Conservation (phyloP, 2,797 vertebrate genomes). For the Masticophis lateralis region DNA sequence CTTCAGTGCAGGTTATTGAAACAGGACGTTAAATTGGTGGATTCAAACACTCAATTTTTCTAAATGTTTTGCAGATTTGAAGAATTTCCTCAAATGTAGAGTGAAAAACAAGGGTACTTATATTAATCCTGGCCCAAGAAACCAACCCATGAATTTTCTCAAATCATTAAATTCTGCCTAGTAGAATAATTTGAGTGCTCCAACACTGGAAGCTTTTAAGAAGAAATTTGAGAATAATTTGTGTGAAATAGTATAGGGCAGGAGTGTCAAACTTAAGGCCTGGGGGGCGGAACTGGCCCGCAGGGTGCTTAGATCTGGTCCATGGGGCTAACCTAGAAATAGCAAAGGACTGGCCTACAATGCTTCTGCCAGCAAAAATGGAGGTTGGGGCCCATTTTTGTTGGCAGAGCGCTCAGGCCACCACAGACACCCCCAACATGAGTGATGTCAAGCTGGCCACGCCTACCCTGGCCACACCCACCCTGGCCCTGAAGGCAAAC, state of each 20-base stretch:
- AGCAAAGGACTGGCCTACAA: too few species aligned
- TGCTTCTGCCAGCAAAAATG: too few species aligned
- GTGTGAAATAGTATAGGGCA: not conserved
- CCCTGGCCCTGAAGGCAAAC: too few species aligned
- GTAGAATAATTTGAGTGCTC: not conserved
- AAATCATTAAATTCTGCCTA: not conserved
- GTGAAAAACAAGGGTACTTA: not conserved
- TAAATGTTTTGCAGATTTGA: not conserved
- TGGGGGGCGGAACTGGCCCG: too few species aligned
- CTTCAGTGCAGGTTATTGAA: not conserved
- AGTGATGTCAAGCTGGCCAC: too few species aligned
- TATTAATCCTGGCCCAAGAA: not conserved
- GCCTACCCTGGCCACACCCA: too few species aligned
- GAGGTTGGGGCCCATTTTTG: too few species aligned
- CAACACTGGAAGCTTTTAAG: not conserved
- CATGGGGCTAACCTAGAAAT: too few species aligned
- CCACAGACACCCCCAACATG: too few species aligned
- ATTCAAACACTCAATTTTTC: not conserved
- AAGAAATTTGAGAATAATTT: not conserved
- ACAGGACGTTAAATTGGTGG: not conserved
- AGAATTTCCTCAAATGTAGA: not conserved
- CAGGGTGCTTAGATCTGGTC: too few species aligned
- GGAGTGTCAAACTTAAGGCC: too few species aligned
- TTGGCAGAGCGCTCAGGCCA: too few species aligned
- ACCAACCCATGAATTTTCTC: not conserved